Conservation (phyloP, 2,888 invertebrate species). For the Dendrolimus houi region DNA sequence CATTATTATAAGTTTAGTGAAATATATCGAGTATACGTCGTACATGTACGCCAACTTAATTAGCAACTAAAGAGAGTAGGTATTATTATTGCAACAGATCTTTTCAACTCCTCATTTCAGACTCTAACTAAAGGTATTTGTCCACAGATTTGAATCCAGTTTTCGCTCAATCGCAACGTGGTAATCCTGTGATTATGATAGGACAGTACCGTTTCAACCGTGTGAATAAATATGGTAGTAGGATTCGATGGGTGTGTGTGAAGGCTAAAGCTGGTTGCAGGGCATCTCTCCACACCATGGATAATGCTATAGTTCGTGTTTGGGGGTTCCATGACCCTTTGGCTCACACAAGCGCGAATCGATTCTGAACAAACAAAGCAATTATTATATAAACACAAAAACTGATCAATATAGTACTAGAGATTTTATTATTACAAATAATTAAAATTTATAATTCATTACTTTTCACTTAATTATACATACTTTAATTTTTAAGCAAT, state of each 20-base stretch:
- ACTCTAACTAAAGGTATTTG: constrained; percentile 18
- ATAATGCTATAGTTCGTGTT: constrained; percentile 64
- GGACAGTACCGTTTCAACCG: constrained; percentile 67
- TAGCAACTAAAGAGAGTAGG: too few species aligned
- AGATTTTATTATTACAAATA: too few species aligned
- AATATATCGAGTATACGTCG: too few species aligned
- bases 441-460: too few species aligned
- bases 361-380: constrained; percentile 20
- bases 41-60: too few species aligned
- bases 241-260: constrained; percentile 66
- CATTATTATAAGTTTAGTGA: too few species aligned
- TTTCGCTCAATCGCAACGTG: constrained; percentile 64
- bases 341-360: constrained; percentile 63
- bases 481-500: too few species aligned
- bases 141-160: constrained; percentile 59
- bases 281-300: constrained; percentile 63
- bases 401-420: too few species aligned
- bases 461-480: too few species aligned
- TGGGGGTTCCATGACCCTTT: constrained; percentile 66
- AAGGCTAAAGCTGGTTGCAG: constrained; percentile 67
- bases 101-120: constrained; percentile 2
- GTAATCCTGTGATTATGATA: constrained; percentile 69
- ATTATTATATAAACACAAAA: neutral
- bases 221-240: constrained; percentile 62
- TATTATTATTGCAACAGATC: too few species aligned